A percentile compares a stretch with the other conserved stretches of the same genome.
Evolutionary conservation across 2,113 vertebrate species (phyloP).

Genomic region (Oceanites oceanicus): DNA sequence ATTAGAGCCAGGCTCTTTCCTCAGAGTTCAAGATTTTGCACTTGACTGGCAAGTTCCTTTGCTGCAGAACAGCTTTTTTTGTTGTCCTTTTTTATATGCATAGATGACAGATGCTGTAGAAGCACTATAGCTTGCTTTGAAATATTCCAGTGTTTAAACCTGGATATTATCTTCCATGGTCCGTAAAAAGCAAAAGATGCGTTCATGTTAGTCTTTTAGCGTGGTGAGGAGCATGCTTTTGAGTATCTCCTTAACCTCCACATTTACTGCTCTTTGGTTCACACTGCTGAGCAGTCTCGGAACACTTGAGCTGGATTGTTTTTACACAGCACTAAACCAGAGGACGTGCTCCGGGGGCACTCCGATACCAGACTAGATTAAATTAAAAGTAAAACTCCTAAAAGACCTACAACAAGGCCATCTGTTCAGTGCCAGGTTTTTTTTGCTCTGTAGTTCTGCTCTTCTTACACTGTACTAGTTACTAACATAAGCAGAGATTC

Average conservation of each 20-base stretch:
- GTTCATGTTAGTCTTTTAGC: neutral
- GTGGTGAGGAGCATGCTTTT: neutral
- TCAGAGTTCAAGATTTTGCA: neutral
- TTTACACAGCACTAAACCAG: neutral
- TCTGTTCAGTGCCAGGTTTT: neutral
- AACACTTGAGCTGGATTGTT: neutral
- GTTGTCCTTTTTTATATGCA: neutral
- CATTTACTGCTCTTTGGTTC: neutral
- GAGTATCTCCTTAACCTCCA: neutral
- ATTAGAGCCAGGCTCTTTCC: neutral
- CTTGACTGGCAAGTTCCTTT: neutral
- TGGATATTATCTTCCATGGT: neutral
- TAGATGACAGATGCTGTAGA: neutral
- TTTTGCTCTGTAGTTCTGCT: neutral
- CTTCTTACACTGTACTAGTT: neutral
- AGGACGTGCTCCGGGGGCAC: neutral
- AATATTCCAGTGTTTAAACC: neutral
- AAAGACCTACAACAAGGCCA: neutral
- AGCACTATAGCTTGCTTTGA: neutral
- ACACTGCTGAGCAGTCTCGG: neutral
- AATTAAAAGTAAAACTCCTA: neutral
- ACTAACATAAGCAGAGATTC: neutral
- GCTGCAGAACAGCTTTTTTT: neutral
- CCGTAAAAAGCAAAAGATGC: neutral
- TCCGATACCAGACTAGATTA: neutral